Evolutionary conservation across 2,113 vertebrate species (phyloP).

Genomic region (Hemibagrus wyckioides): DNA sequence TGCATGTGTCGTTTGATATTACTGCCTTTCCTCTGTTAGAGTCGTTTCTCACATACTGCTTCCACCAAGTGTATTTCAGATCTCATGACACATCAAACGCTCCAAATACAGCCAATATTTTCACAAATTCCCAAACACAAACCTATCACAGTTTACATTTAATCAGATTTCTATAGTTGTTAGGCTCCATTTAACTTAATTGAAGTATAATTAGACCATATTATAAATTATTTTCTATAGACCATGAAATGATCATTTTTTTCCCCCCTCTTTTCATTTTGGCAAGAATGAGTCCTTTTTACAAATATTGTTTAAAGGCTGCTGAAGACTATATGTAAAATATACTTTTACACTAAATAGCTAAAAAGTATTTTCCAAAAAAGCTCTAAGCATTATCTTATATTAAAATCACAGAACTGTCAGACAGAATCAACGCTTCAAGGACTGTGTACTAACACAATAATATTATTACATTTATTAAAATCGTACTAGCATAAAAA

Average conservation of each 20-base stretch:
- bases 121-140: neutral
- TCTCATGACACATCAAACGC: neutral
- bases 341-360: neutral
- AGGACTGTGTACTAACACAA: neutral
- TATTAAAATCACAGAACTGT: neutral
- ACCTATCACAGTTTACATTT: neutral
- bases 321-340: neutral
- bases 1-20: slow-evolving; percentile 64
- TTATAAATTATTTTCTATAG: neutral
- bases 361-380: neutral
- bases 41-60: slow-evolving; percentile 25
- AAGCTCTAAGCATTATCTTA: neutral
- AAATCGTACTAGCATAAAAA: slow-evolving; percentile 3
- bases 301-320: neutral
- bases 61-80: neutral
- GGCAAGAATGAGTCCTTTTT: neutral
- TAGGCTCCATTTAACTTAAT: neutral
- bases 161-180: neutral
- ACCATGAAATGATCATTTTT: neutral
- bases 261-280: neutral
- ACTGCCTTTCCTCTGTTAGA: slow-evolving; percentile 30
- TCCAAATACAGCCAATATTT: neutral
- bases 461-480: neutral
- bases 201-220: neutral
- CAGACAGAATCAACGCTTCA: neutral